Evolutionary conservation across 2,888 invertebrate genomes (phyloP), one percentile per base, ranked within the genome.

Genomic region (Stratiomys singularior): DNA sequence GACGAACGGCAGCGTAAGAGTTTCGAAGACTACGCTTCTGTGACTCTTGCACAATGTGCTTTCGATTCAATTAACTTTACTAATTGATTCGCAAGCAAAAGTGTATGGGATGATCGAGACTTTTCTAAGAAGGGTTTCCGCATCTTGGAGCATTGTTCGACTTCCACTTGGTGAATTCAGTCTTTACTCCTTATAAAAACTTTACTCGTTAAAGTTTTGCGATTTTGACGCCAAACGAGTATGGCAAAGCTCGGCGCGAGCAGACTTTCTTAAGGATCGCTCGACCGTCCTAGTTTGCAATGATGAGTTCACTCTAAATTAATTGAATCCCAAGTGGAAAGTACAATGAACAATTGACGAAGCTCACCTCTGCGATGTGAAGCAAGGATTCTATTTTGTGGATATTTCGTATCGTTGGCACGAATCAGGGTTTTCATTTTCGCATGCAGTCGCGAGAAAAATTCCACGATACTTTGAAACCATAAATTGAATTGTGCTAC

Each of bases 151-250:
- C 18, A 21, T 18, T 30, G 37, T 37, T 37, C 37, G 18, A 66
- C 66, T 66, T 21, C 30, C 66, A n/a, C 37, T 15, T n/a, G 37
- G 21, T 21, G 44, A 66, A 66, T 30, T 66, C 30, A 37, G 66
- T 66, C 37, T 27, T 37, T 46, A 15, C 69, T n/a, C 44, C 37
- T 58, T 60, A 58, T 37, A 23, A 58, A 74, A 74, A 74, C 58
- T 74, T 58, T 37, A 30, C 30, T 74, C 74, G 60, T 74, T 74
- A 74, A 74, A 74, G 60, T 74, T 74, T 37, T 58, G n/a, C 74
- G 44, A 58, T 74, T 74, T 60, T 7, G 23, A 21, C 21, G n/a
- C 37, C 37, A 25, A n/a, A 56, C 37, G 58, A 72, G 72, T 21
- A n/a, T 9, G 21, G 58, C 52, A 30, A 56, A 46, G 25, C 69